Base-by-base conservation (phyloP, 2,888 invertebrate genomes). In the Cataglyphis rosenhaueri region DNA sequence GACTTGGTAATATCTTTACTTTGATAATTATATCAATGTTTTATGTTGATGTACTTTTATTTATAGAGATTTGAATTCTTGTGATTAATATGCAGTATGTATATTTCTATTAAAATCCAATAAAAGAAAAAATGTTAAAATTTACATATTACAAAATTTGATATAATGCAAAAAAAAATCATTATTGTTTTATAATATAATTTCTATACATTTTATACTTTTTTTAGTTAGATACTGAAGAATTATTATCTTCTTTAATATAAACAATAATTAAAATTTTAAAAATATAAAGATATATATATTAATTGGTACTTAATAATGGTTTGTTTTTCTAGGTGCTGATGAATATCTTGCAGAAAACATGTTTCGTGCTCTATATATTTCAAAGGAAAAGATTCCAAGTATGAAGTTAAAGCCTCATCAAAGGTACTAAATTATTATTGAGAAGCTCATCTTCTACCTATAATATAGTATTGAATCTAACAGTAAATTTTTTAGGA, bases 1-100 rank as follows among this genome's bases (percentile, higher is more conserved):
- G 81, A 61, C 88, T 92, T 57, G 92, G 92, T 90, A 84, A 82
- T n/a, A 59, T 29, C 3, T 52, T 74, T 10, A 66, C 12, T 70
- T 2, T n/a, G 1, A 64, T 5, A 76, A 66, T 10, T 62, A 12
- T 9, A 8, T 38, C n/a, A 32, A 0, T 38, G 18, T 44, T 21
- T 73, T 18, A 44, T 35, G 35, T 2, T 12, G 12, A 1, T 10
- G 8, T 10, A 29, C 12, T n/a, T 71, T 64, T 74, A 25, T 71
- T 82, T 38, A 21, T 44, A 29, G 15, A 29, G 15, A 25, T 12
- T 35, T 32, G 10, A 44, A 32, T 59, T 59, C 4, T 9, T 38
- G 21, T 8, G 12, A 41, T 57, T n/a, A 10, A 55, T 0, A 44
- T 0, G 1, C 44, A 35, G 21, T 15, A n/a, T 68, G 6, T 4